Conservation (phyloP, 2,113 vertebrate species). For the Eptesicus fuscus region DNA sequence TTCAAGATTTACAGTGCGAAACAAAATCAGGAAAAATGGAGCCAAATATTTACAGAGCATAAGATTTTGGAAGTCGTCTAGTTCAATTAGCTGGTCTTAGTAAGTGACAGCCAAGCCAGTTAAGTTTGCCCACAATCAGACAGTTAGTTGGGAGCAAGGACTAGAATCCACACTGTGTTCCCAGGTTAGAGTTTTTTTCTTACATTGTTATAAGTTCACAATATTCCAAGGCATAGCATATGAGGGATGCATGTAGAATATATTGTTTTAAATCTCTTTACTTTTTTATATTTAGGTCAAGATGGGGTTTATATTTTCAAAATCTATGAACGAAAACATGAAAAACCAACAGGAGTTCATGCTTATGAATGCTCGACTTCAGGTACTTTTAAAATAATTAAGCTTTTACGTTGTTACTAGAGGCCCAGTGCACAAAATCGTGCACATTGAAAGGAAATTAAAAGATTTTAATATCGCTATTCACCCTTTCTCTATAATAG, state of each 20-base stretch:
- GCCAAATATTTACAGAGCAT: background rate
- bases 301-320: conserved; percentile 89
- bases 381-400: conserved; percentile 81
- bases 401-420: background rate
- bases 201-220: background rate
- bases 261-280: conserved; percentile 13
- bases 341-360: conserved; percentile 90
- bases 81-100: background rate
- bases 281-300: background rate
- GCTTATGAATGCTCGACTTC: conserved; percentile 83
- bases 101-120: background rate
- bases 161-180: background rate
- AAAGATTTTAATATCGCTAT: too few relatives aligned
- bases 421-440: too few relatives aligned
- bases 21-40: background rate
- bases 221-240: background rate
- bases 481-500: too few relatives aligned
- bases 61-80: background rate
- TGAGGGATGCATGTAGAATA: background rate
- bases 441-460: too few relatives aligned
- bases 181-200: background rate
- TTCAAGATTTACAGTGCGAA: background rate
- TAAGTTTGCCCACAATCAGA: background rate
- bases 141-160: background rate
- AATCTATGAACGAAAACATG: conserved; percentile 86